Conservation (phyloP, 2,113 vertebrate species). For the Pogonocichla stellata region DNA sequence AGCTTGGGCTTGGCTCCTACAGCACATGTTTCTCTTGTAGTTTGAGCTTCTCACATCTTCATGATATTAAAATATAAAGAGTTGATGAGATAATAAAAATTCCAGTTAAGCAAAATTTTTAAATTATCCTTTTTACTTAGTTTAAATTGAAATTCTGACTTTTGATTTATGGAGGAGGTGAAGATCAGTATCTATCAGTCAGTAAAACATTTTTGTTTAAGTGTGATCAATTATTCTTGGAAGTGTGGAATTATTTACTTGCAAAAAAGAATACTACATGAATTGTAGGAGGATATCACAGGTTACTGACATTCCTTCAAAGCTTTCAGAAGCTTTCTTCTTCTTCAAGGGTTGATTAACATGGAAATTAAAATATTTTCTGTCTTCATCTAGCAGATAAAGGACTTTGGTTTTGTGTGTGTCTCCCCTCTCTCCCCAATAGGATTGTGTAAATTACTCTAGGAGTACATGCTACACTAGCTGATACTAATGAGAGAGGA, state of each 20-base stretch:
- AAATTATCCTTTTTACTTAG: not conserved
- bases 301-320: not conserved
- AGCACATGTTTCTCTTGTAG: not conserved
- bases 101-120: not conserved
- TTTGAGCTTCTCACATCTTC: not conserved
- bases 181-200: not conserved
- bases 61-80: not conserved
- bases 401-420: not conserved
- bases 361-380: not conserved
- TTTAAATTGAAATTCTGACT: not conserved
- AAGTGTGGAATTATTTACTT: not conserved
- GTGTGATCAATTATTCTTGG: not conserved
- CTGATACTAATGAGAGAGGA: not conserved
- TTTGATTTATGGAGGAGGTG: not conserved
- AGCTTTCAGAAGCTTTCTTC: not conserved
- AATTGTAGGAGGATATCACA: not conserved
- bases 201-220: constrained; percentile 11
- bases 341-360: not conserved
- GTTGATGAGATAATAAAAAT: not conserved
- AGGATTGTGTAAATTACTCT: not conserved
- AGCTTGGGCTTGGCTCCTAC: not conserved
- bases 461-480: not conserved
- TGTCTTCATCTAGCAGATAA: not conserved
- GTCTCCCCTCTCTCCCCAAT: fast-evolving
- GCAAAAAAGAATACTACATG: not conserved